phyloP scores from a whole-genome alignment of 64 coral and sea anemone species.

The Catalaphyllia jardinei region DNA sequence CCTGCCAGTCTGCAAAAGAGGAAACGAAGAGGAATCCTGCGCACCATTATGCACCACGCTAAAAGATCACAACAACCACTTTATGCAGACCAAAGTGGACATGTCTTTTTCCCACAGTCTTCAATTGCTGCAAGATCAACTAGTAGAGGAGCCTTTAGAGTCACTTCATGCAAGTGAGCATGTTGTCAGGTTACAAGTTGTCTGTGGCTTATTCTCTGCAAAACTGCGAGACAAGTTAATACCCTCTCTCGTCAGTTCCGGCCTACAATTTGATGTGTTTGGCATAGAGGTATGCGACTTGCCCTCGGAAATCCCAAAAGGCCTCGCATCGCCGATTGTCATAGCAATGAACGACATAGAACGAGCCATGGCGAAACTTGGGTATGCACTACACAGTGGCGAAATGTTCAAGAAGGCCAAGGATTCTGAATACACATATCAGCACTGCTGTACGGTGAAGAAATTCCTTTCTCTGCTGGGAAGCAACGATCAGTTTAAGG shows the following conservation, averaged over 20 bases:
- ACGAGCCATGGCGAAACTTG: slow-evolving; percentile 5
- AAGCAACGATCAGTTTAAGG: slow-evolving; percentile 6
- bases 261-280: slow-evolving; percentile 16
- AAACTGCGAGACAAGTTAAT: neutral
- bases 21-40: neutral
- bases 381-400: neutral
- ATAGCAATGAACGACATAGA: slow-evolving; percentile 15
- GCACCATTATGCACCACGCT: slow-evolving; percentile 1
- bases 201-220: neutral
- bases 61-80: slow-evolving; percentile 1
- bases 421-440: neutral
- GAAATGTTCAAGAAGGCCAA: neutral
- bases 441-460: slow-evolving; percentile 2
- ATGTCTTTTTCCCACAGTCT: neutral
- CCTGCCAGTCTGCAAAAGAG: neutral
- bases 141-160: neutral
- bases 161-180: neutral
- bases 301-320: neutral
- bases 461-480: slow-evolving; percentile 33
- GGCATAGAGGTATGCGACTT: neutral
- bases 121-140: neutral
- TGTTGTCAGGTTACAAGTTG: neutral
- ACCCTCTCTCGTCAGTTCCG: neutral
- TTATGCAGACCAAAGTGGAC: slow-evolving; percentile 21
- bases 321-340: neutral